Percentiles rank a stretch among this genome's conserved stretches.
phyloP scores from a whole-genome alignment of 2,797 vertebrate genomes.

The Chiloscyllium punctatum region DNA sequence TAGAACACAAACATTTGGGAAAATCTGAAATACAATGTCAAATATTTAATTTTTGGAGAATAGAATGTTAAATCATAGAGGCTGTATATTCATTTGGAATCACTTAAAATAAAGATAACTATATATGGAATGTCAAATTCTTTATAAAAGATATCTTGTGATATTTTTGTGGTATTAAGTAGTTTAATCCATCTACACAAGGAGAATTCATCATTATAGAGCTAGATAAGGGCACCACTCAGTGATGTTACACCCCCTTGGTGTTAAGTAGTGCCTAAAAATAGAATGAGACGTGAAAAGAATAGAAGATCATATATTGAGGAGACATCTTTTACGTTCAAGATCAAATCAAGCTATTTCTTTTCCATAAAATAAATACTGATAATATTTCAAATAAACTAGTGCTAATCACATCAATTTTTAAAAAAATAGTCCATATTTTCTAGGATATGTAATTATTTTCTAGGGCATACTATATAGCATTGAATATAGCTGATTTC shows the following conservation, averaged over 20 bases:
- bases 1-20: neutral
- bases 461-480: neutral
- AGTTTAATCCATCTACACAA: neutral
- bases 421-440: neutral
- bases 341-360: neutral
- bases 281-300: constrained; percentile 51
- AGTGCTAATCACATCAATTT: neutral
- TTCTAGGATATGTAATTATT: neutral
- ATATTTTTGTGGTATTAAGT: neutral
- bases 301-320: constrained; percentile 47
- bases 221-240: constrained; percentile 44
- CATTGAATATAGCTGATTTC: neutral
- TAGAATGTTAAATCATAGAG: neutral
- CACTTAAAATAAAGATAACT: neutral
- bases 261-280: constrained; percentile 54
- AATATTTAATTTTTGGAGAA: neutral
- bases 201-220: constrained; percentile 39
- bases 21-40: neutral
- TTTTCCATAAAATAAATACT: neutral
- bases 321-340: constrained; percentile 3
- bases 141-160: constrained; percentile 15
- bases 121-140: neutral
- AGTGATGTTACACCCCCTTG: constrained; percentile 52
- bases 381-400: neutral
- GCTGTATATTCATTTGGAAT: neutral